These are phyloP conservation scores for Aurelia coerulea DNA, from an alignment of 30 jellyfish, hydroid and myxozoan genomes.

Conservation along the genomic window DNA sequence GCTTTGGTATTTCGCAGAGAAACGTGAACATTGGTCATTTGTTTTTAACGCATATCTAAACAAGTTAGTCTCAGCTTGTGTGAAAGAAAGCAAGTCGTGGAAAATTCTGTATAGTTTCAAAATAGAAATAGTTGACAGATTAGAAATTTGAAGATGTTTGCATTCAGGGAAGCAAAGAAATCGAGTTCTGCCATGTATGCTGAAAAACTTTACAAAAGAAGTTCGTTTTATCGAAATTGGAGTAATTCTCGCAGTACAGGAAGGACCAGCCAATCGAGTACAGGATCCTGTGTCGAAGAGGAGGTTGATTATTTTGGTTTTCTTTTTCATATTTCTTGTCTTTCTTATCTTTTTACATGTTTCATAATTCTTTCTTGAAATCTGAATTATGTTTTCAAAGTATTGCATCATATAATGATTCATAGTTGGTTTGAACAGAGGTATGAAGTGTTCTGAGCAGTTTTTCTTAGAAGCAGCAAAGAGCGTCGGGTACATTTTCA, in stretches of 20 bases:
- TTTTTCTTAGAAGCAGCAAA: too few relatives aligned
- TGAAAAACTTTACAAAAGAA: slow-evolving; percentile 55
- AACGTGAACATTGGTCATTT: background rate
- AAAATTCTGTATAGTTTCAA: too few relatives aligned
- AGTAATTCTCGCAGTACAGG: slow-evolving; percentile 34
- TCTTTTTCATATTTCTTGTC: background rate
- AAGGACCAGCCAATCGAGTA: slow-evolving; percentile 20
- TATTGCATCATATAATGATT: too few relatives aligned
- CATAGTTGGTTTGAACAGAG: too few relatives aligned
- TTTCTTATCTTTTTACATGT: too few relatives aligned
- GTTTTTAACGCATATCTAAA: background rate
- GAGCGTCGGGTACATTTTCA: too few relatives aligned
- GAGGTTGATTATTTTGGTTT: background rate
- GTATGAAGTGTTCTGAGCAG: too few relatives aligned
- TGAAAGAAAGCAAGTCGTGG: background rate
- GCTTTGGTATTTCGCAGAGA: too few relatives aligned
- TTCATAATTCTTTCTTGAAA: too few relatives aligned
- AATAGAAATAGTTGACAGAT: too few relatives aligned
- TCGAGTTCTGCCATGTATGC: slow-evolving; percentile 47
- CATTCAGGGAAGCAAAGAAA: background rate
- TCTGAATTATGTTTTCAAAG: too few relatives aligned
- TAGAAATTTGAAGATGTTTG: background rate
- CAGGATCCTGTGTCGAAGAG: slow-evolving; percentile 23
- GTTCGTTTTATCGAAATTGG: slow-evolving; percentile 71
- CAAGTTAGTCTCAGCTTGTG: background rate